Conservation (phyloP, 2,888 invertebrate genomes). For the Tubiluchus corallicola region DNA sequence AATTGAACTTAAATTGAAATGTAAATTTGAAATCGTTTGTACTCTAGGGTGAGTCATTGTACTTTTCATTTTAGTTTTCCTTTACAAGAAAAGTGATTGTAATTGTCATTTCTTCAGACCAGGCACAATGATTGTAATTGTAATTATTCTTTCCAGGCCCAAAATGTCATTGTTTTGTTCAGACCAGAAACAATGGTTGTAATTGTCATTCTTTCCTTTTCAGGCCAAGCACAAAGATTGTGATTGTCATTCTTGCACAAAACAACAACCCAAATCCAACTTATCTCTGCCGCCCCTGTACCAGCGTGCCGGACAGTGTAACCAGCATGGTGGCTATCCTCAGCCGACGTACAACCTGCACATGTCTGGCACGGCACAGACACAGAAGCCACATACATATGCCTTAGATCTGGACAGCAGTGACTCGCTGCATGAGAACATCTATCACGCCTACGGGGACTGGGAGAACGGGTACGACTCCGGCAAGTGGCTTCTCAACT, state of each 20-base stretch:
- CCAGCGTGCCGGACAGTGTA: not conserved
- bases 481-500: not conserved
- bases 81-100: no score
- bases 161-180: no score
- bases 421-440: constrained; percentile 23
- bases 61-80: no score
- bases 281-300: not conserved
- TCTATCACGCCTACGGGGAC: constrained; percentile 25
- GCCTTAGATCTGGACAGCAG: constrained; percentile 24
- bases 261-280: not conserved
- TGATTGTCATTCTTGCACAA: not conserved
- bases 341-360: not conserved
- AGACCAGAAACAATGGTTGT: no score
- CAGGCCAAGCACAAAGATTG: not conserved
- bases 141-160: no score
- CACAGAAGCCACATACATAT: constrained; percentile 11
- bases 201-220: no score
- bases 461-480: constrained; percentile 25
- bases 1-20: no score
- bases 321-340: not conserved
- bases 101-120: no score
- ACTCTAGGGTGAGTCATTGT: no score
- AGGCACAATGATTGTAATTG: no score
- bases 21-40: no score
- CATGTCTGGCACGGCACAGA: constrained; percentile 5